Conservation (phyloP, 2,888 invertebrate genomes). For the Dryomyza anilis region DNA sequence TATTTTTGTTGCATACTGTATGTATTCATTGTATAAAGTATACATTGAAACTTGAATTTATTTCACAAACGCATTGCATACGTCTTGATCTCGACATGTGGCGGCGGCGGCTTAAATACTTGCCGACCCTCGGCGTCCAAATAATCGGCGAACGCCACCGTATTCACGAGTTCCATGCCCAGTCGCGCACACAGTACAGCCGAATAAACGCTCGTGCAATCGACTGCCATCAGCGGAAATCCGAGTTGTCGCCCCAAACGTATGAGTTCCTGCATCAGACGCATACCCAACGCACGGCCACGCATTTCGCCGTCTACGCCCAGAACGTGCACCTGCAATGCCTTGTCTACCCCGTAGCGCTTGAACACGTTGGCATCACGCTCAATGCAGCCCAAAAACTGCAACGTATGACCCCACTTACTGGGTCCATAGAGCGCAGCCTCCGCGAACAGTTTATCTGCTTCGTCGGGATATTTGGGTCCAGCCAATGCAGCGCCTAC, state of each 20-base stretch:
- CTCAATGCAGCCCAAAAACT: slow-evolving; percentile 47
- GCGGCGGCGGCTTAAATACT: slow-evolving; percentile 46
- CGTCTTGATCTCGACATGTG: slow-evolving; percentile 49
- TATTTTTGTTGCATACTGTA: no score
- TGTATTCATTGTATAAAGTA: no score
- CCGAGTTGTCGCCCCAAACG: slow-evolving; percentile 39
- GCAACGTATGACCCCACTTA: slow-evolving; percentile 51
- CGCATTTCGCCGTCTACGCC: slow-evolving; percentile 47
- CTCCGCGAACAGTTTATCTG: slow-evolving; percentile 41
- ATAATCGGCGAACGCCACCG: slow-evolving; percentile 46
- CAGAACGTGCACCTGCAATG: slow-evolving; percentile 52
- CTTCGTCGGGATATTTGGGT: slow-evolving; percentile 45
- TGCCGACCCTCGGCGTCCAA: slow-evolving; percentile 43
- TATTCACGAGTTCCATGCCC: slow-evolving; percentile 46
- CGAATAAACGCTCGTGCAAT: slow-evolving; percentile 56
- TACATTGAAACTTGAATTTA: not conserved
- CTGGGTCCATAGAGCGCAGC: slow-evolving; percentile 38
- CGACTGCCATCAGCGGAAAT: slow-evolving; percentile 46
- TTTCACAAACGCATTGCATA: slow-evolving; percentile 34
- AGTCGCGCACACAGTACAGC: slow-evolving; percentile 46
- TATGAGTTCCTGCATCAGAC: slow-evolving; percentile 43
- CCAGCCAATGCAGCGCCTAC: slow-evolving; percentile 52
- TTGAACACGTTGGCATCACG: slow-evolving; percentile 45
- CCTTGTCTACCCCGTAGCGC: slow-evolving; percentile 42
- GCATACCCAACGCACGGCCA: slow-evolving; percentile 48